Base-by-base conservation (phyloP, 2,113 vertebrate species). In the Ahaetulla prasina region DNA sequence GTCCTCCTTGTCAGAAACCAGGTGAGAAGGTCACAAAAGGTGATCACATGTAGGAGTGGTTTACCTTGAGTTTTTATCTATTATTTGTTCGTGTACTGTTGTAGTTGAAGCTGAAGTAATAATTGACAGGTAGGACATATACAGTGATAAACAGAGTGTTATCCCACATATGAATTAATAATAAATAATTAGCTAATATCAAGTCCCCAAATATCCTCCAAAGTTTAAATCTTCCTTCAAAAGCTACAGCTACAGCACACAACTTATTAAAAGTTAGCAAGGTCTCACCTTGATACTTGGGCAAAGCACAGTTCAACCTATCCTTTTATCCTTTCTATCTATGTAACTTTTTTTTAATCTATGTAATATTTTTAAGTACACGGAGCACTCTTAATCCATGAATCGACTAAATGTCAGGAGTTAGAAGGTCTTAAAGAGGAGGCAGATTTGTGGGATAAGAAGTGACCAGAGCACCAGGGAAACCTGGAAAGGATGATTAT, bases 401-500 rank as follows among this genome's bases (percentile, higher is more conserved):
- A 4, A 16, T 0, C 52, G 47, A 91, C 91, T 87, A 27, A 93
- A n/a, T 74, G 90, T 63, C 22, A 84, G 20, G 25, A 45, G 14
- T 45, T 50, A 45, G 57, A 84, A 80, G 49, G 60, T 14, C 89
- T 57, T 0, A 2, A 94, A 87, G 87, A 89, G 35, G 22, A 74
- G 12, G 39, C 18, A 14, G 35, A 55, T 0, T 0, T 47, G 49
- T 0, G 91, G 95, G 96, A 96, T 96, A 88, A 88, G 95, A 91
- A 45, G 84, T 25, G 80, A 89, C 87, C 93, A 53, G 55, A 22
- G 12, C 0, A 1, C 43, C 88, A 85, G 86, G 87, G 53, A n/a
- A 90, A 92, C 92, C 91, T 92, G 80, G 80, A 92, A 94, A 88
- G 39, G 89, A 43, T 63, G 93, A 95, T 95, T 49, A 86, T 95